Base-by-base conservation (phyloP, 2,888 invertebrate genomes). In the Drosophila recens region DNA sequence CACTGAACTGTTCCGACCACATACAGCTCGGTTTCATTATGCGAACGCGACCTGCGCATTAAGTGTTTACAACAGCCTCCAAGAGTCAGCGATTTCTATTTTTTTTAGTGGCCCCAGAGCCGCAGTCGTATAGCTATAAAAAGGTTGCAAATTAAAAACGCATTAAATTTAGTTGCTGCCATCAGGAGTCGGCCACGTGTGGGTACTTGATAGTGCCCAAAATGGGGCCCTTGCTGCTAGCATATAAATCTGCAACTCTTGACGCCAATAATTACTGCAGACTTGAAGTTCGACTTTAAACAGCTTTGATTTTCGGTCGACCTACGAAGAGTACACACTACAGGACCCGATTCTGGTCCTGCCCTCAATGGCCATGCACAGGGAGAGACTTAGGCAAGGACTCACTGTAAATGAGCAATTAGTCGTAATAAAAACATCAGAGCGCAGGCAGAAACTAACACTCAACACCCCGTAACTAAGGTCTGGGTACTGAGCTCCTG, bases 401-500 rank as follows among this genome's bases (percentile, higher is more conserved):
- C 59, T 52, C 62, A 38, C 74, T 82, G 80, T 72, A 87, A 86
- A 82, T 89, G 89, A 89, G 82, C 89, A 86, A 86, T 86, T 89
- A 86, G 87, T 70, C 67, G 71, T 78, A 84, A 86, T 83, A 86
- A 87, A 89, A 85, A 79, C 84, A 87, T 81, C 82, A 71, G 69
- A 53, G 66, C 46, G 40, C 48, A 59, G 66, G 52, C 67, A 52
- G 54, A 66, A 64, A 73, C 70, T 70, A 76, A 69, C 74, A 74
- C 64, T 70, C 70, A 63, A 79, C 62, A 69, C 51, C 54, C 57
- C 42, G 23, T 48, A 38, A 56, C 75, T 30, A 42, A 38, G 53
- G 54, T 30, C 54, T 43, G 62, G 33, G 36, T 40, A 49, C 43
- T 27, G 42, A 65, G 61, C 56, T 56, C 13, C 33, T 46, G 46